A percentile compares a stretch with the other conserved stretches of the same genome.
Evolutionary conservation across 2,113 vertebrate genomes (phyloP).

Genomic region (Steatornis caripensis): DNA sequence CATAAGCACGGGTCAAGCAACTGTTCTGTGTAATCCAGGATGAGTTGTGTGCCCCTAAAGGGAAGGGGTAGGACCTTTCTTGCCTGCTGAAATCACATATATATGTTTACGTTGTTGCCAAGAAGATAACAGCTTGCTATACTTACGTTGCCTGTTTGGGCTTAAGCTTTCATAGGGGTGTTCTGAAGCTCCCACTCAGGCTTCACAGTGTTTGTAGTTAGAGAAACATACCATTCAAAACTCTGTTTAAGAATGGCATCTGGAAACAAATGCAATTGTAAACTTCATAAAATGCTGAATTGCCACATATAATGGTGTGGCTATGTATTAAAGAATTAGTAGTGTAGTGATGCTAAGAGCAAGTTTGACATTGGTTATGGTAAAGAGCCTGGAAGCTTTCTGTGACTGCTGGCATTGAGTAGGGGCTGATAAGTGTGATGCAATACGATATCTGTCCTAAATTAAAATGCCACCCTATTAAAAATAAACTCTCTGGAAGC

Average conservation of each 20-base stretch:
- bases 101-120: background rate
- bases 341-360: background rate
- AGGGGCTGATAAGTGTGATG: background rate
- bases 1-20: background rate
- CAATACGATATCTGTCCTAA: background rate
- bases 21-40: background rate
- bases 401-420: background rate
- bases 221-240: background rate
- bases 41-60: background rate
- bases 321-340: background rate
- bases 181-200: background rate
- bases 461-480: background rate
- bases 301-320: background rate
- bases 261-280: background rate
- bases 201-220: background rate
- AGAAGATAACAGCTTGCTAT: background rate
- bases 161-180: background rate
- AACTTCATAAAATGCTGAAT: background rate
- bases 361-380: background rate
- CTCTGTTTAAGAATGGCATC: background rate
- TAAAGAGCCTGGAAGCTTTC: background rate
- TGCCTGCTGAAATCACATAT: background rate
- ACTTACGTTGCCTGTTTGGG: background rate
- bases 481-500: background rate
- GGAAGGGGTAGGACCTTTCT: background rate